Evolutionary conservation across 1,140 invertebrate species (phyloP), one percentile per base, ranked within the genome.

Genomic region (Drosophila chauvacae): DNA sequence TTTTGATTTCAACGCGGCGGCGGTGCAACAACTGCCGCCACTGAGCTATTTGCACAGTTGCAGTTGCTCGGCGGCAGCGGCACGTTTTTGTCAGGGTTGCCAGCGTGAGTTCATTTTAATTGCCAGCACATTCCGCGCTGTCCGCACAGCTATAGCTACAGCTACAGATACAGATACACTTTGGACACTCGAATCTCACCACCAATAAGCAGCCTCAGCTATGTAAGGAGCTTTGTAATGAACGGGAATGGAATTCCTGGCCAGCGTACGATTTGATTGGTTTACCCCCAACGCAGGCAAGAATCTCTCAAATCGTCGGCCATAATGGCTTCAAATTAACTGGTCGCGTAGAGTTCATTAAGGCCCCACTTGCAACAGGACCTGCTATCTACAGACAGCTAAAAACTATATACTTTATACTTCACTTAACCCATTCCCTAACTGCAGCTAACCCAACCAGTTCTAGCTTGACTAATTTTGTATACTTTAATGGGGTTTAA

Each of bases 51-150:
- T 64, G 39, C 60, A 39, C 73, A 53, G 73, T 75, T 75, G 71
- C 44, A 45, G 60, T 48, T 20, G 39, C 58, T 47, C 35, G 64
- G 44, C 35, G 59, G 42, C 57, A 45, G 62, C 53, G 81, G 77
- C 81, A 85, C 78, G 80, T 86, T 86, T 80, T 87, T 88, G 80
- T 87, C 84, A 87, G 85, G 85, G 84, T 88, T 87, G 84, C 84
- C 84, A 87, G 84, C 84, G 80, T 88, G 84, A 87, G 84, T 87
- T 87, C 84, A 88, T 88, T 87, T 87, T 87, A 87, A 87, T 87
- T 87, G 84, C 80, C 80, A 83, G 61, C 84, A 50, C 84, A 87
- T 87, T 87, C 84, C 84, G 66, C 84, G 60, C 41, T 59, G 51
- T 71, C 44, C 62, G 33, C 35, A 41, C 35, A 48, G 47, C 10